phyloP scores from a whole-genome alignment of 2,797 vertebrate species.

The Chloroceryle amazona region DNA sequence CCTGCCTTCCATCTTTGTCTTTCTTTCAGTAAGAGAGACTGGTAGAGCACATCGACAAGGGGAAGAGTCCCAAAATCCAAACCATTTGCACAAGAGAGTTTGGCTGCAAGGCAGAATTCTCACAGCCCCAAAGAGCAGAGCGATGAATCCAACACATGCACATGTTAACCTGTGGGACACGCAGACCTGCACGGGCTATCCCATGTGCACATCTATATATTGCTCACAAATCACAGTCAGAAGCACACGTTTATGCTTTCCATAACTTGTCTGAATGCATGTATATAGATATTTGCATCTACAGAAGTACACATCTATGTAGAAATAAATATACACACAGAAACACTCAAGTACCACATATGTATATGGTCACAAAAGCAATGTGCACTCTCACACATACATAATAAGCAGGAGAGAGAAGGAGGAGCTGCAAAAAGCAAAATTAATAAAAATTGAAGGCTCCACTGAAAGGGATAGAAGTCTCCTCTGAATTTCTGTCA shows the following conservation, averaged over 20 bases:
- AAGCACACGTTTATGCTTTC: background rate
- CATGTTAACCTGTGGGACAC: background rate
- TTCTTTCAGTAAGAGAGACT: slow-evolving; percentile 1
- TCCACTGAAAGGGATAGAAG: background rate
- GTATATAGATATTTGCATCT: background rate
- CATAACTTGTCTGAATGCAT: background rate
- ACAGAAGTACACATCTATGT: background rate
- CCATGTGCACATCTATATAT: fast-evolving
- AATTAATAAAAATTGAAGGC: background rate
- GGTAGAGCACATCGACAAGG: background rate
- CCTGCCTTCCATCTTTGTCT: slow-evolving; percentile 27
- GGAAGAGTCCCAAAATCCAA: background rate
- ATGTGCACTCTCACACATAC: fast-evolving
- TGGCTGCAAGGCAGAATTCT: background rate
- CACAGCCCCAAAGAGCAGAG: background rate
- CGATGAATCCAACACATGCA: fast-evolving
- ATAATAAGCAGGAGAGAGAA: background rate
- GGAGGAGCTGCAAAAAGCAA: background rate
- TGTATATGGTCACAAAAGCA: background rate
- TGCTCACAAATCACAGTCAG: background rate
- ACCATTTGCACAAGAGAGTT: background rate
- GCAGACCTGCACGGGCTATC: background rate
- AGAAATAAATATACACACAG: background rate
- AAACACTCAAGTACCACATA: background rate
- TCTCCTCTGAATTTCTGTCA: background rate